phyloP scores from a whole-genome alignment of 2,797 vertebrate genomes.

The Steatocranus sp. region DNA sequence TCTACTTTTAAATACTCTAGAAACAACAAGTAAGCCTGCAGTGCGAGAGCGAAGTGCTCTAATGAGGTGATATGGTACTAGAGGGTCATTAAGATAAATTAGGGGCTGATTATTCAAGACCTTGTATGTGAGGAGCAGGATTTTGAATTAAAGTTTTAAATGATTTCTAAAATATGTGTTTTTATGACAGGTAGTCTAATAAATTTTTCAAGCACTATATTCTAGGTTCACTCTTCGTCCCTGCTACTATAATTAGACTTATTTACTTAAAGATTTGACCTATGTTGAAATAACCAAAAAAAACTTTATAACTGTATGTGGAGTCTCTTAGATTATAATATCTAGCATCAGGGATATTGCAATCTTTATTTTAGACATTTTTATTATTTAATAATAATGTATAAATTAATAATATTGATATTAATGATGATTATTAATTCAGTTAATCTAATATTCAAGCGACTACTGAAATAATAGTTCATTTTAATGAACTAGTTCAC shows the following conservation, averaged over 20 bases:
- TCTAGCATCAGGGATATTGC: no score
- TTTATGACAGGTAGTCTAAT: background rate
- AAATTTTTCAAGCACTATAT: background rate
- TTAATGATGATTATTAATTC: background rate
- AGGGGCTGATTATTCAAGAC: background rate
- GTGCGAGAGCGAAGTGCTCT: accelerated
- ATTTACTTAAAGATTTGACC: background rate
- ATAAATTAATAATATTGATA: background rate
- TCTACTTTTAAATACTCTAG: background rate
- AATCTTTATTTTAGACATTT: background rate
- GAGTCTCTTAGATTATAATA: background rate
- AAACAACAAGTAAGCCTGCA: background rate
- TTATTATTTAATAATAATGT: background rate
- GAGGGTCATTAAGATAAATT: accelerated
- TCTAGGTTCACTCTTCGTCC: accelerated
- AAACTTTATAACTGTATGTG: background rate
- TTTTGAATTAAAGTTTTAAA: background rate
- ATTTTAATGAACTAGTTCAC: background rate
- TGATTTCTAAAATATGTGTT: accelerated
- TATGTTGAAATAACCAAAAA: background rate
- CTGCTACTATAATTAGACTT: accelerated
- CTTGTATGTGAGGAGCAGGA: background rate
- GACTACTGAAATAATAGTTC: accelerated
- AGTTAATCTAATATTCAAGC: background rate
- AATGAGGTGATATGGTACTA: background rate